Evolutionary conservation across 1,140 invertebrate species (phyloP), one percentile per base, ranked within the genome.

Genomic region (Nasonia giraulti): DNA sequence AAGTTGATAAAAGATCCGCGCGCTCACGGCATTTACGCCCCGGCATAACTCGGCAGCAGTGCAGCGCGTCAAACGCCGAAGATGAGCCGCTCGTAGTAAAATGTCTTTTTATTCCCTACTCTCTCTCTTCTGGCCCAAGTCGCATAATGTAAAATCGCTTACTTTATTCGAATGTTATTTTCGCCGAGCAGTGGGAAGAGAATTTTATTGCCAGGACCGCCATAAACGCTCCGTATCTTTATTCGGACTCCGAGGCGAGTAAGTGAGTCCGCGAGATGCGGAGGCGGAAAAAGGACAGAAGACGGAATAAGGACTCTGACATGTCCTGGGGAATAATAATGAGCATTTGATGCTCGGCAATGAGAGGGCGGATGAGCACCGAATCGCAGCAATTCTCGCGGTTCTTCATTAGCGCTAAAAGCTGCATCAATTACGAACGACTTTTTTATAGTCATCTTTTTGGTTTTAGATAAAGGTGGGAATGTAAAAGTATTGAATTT

Each of bases 101-200:
- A 68, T 31, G 37, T 33, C 8, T 55, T 62, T 75, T n/a, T 75
- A 37, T 37, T 79, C 14, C 66, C 44, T 10, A 3, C 55, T 73
- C 44, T 71, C 44, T 71, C 17, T 27, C 44, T 12, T 69, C 31
- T 44, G 31, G 23, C 68, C 66, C 31, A 44, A 33, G 68, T 81
- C 73, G 62, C 73, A 75, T 23, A 55, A 81, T 79, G 83, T 76
- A 85, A 80, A 84, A 76, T 85, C 62, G 55, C 79, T 75, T 77
- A 85, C 55, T 80, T 85, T 81, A 80, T 85, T 85, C 69, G 83
- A 83, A 84, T 85, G 76, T 71, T 73, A 82, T 83, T 82, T 80
- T 44, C 11, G 71, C 55, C 82, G 80, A 6, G 33, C 88, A 85
- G 88, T 81, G 79, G 82, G 85, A 84, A 87, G 88, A 77, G 80